Conservation (phyloP, 2,888 invertebrate genomes). For the Candidula unifasciata region DNA sequence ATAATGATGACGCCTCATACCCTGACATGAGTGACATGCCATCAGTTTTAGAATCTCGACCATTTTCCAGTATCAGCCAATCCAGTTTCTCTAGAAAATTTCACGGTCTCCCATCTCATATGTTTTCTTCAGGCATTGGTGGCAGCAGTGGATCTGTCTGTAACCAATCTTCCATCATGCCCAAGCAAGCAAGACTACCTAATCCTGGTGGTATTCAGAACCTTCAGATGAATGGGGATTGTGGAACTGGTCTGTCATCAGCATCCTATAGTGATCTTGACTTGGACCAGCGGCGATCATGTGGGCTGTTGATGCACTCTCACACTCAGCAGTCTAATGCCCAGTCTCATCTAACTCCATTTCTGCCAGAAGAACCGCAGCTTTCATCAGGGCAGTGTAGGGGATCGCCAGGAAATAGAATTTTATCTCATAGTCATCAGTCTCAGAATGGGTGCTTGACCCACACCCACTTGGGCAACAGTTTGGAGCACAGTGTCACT, state of each 20-base stretch:
- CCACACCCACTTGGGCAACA: neutral
- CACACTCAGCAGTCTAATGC: constrained; percentile 17
- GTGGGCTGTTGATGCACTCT: constrained; percentile 18
- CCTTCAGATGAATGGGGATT: constrained; percentile 6
- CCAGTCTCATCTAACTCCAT: constrained; percentile 29
- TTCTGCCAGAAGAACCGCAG: constrained; percentile 1
- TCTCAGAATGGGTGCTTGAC: constrained; percentile 18
- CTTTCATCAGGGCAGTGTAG: constrained; percentile 5
- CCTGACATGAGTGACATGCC: constrained; percentile 77
- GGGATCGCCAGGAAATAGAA: neutral
- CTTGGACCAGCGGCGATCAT: constrained; percentile 18
- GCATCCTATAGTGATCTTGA: neutral
- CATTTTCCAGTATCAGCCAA: constrained; percentile 27
- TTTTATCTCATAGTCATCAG: neutral
- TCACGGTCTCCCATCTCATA: constrained; percentile 33
- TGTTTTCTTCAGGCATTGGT: constrained; percentile 43
- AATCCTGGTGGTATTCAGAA: constrained; percentile 25
- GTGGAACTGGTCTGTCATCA: constrained; percentile 4
- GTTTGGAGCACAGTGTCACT: constrained; percentile 4
- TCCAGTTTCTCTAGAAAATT: constrained; percentile 41
- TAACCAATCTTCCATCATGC: constrained; percentile 25
- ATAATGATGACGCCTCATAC: constrained; percentile 76
- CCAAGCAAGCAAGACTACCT: neutral
- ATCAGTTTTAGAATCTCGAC: constrained; percentile 19
- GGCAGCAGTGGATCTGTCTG: constrained; percentile 12